Evolutionary conservation across 1,140 invertebrate genomes (phyloP).

Genomic region (Cotesia chilonis): DNA sequence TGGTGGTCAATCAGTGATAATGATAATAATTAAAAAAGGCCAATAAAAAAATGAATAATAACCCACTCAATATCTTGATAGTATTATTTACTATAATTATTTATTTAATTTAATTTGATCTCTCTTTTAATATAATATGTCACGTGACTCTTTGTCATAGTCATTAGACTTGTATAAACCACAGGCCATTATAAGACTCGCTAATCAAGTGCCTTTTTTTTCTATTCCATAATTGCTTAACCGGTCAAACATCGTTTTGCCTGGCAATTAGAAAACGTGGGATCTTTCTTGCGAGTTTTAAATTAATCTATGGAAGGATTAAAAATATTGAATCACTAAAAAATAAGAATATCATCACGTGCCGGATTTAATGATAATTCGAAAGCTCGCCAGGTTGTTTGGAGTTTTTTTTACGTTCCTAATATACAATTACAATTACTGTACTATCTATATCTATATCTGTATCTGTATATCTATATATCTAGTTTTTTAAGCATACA

Average conservation of each 20-base stretch:
- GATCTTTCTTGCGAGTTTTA: constrained; percentile 8
- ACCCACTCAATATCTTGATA: neutral
- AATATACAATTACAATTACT: too few relatives aligned
- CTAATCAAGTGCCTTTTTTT: constrained; percentile 32
- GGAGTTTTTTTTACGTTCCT: neutral
- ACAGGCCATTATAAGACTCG: constrained; percentile 26
- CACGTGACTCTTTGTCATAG: constrained; percentile 31
- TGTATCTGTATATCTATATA: neutral
- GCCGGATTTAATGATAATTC: neutral
- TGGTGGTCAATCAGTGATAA: too few relatives aligned
- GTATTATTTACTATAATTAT: neutral
- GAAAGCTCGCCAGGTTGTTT: neutral
- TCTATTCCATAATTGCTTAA: constrained; percentile 32
- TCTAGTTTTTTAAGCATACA: neutral
- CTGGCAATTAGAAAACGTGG: constrained; percentile 34
- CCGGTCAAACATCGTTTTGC: constrained; percentile 29
- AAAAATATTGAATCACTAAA: neutral
- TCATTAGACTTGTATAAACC: constrained; percentile 28
- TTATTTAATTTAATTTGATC: neutral
- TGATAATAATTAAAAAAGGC: neutral
- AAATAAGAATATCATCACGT: constrained; percentile 1
- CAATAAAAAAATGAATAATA: neutral
- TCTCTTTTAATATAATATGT: constrained; percentile 9
- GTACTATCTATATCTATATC: too few relatives aligned
- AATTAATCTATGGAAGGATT: neutral